A percentile compares a stretch with the other conserved stretches of the same genome.
phyloP scores from a whole-genome alignment of 1,140 invertebrate species.

The Ceratina calcarata region DNA sequence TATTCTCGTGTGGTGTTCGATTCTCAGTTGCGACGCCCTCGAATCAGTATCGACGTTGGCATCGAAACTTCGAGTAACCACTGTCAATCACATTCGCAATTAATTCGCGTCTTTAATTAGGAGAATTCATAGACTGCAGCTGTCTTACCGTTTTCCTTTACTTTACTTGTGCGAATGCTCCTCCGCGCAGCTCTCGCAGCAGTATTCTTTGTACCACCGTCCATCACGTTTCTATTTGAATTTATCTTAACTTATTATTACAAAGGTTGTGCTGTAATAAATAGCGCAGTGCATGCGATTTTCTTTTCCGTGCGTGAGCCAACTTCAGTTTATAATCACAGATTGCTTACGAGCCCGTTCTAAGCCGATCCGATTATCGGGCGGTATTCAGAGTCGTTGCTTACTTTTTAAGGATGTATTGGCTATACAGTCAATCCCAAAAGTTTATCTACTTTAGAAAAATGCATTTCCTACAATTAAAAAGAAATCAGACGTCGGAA shows the following conservation, averaged over 20 bases:
- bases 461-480: no score
- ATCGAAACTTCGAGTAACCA: neutral
- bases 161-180: neutral
- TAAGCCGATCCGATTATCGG: no score
- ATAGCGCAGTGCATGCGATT: neutral
- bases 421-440: no score
- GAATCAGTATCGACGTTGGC: neutral
- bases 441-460: no score
- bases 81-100: neutral
- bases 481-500: no score
- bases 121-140: neutral
- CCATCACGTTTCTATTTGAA: neutral
- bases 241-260: neutral
- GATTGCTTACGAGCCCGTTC: no score
- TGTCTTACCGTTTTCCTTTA: neutral
- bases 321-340: neutral
- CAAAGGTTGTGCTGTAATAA: neutral
- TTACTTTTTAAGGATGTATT: no score
- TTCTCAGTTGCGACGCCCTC: neutral
- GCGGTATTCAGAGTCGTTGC: no score
- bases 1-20: constrained; percentile 78
- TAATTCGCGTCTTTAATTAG: neutral
- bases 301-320: neutral
- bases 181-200: neutral
- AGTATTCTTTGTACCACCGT: neutral